Percentiles rank a stretch among this genome's conserved stretches.
These are phyloP conservation scores for Sthenelais limicola DNA, from an alignment of 2,888 invertebrate species.

Conservation along the genomic window DNA sequence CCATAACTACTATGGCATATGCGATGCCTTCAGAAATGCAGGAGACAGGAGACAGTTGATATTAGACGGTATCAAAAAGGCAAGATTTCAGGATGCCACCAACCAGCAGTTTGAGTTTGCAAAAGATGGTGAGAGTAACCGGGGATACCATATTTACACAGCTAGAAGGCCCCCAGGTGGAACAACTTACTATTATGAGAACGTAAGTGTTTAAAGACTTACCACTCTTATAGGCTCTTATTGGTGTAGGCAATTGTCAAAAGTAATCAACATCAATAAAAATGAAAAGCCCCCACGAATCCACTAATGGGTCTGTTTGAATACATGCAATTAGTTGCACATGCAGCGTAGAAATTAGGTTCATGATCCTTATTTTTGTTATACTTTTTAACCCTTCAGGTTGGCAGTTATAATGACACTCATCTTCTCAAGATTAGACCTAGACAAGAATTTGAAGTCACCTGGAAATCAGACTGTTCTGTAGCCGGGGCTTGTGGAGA, in stretches of 20 bases:
- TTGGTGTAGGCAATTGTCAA: neutral
- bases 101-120: constrained; percentile 63
- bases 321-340: too few relatives aligned
- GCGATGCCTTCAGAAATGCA: constrained; percentile 56
- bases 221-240: neutral
- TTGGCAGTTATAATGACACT: constrained; percentile 68
- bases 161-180: constrained; percentile 39
- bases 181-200: constrained; percentile 53
- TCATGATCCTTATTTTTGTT: too few relatives aligned
- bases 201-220: constrained; percentile 51
- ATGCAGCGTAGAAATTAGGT: neutral
- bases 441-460: constrained; percentile 51
- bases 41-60: constrained; percentile 61
- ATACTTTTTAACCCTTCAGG: too few relatives aligned
- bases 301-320: too few relatives aligned
- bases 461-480: constrained; percentile 57
- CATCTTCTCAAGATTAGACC: constrained; percentile 60
- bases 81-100: constrained; percentile 61
- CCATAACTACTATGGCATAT: constrained; percentile 54
- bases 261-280: too few relatives aligned
- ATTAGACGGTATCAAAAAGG: constrained; percentile 55
- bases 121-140: constrained; percentile 61
- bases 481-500: constrained; percentile 58
- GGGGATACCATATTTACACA: constrained; percentile 67
- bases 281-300: too few relatives aligned